Evolutionary conservation across 2,113 vertebrate species (phyloP), one percentile per base, ranked within the genome.

Genomic region (Nettapus auritus): DNA sequence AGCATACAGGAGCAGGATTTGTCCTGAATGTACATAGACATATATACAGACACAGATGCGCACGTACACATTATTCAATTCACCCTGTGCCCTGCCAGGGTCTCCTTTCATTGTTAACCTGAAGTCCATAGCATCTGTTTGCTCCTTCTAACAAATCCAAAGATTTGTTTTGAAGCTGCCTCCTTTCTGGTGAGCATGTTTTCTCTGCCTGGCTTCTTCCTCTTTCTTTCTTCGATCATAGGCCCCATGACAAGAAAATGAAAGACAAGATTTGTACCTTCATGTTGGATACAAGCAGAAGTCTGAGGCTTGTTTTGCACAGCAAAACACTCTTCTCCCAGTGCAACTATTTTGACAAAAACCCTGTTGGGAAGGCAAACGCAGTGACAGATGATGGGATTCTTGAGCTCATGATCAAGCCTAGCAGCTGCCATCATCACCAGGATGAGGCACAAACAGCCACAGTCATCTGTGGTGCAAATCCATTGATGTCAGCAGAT

Each of bases 361-460:
- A n/a, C 10, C n/a, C 52, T 81, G 28, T 25, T 82, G 74, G 42
- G 79, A 82, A 75, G 48, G 63, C 33, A 86, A 93, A 67, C n/a
- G 46, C 0, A 0, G 17, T 93, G 88, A 90, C 73, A 93, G 88
- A 90, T 82, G 36, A 88, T 34, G 68, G 33, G 60, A 92, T 81
- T 92, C 73, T 75, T 7, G 74, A 94, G 84, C 60, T 94, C 84
- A 69, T 0, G 29, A 90, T 93, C 91, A 90, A 94, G 62, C 34
- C 42, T 71, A 94, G 86, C 85, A 93, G 89, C 93, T 94, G 91
- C 73, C 34, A 4, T 77, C 79, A 83, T 94, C 90, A 71, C 48
- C 56, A 67, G 82, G 48, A 81, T 28, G 80, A 88, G 73, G 64
- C 64, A 86, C 60, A 91, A 91, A 77, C 64, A 93, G 60, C 56